phyloP scores from a whole-genome alignment of 2,888 invertebrate species.

The Apamea monoglypha region DNA sequence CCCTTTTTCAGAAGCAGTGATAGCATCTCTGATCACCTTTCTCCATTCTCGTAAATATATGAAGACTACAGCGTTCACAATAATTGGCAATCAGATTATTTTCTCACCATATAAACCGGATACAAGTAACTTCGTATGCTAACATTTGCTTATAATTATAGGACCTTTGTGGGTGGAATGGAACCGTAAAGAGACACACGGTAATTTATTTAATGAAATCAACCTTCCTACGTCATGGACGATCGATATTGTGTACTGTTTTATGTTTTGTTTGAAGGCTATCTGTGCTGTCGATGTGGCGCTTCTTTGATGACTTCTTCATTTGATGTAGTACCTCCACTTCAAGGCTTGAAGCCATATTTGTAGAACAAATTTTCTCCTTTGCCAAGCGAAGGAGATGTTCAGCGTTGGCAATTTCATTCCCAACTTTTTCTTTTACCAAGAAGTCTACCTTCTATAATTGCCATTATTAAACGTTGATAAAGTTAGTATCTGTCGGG shows the following conservation, averaged over 20 bases:
- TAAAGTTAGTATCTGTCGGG: neutral
- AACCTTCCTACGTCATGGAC: conserved; percentile 34
- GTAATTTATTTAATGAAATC: conserved; percentile 59
- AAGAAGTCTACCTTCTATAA: conserved; percentile 5
- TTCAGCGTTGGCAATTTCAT: neutral
- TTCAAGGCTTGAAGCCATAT: neutral
- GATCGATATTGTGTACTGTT: conserved; percentile 51
- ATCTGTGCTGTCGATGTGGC: neutral
- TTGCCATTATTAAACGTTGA: conserved; percentile 10
- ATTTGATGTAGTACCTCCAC: neutral
- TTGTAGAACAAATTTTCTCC: neutral
- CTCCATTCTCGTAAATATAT: neutral
- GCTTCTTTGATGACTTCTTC: too few species aligned
- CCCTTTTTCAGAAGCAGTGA: neutral
- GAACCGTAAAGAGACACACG: conserved; percentile 47
- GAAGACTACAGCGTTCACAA: neutral
- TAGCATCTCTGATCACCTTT: neutral
- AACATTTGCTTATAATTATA: conserved; percentile 64
- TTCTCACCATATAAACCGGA: conserved; percentile 6
- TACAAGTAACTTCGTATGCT: conserved; percentile 38
- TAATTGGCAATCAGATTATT: conserved; percentile 40
- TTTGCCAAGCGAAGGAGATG: neutral
- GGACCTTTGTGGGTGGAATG: conserved; percentile 58
- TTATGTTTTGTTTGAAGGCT: conserved; percentile 25
- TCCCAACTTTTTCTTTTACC: neutral